phyloP scores from a whole-genome alignment of 37 sponge, comb jelly and placozoan species.

The Theonella swinhoei region DNA sequence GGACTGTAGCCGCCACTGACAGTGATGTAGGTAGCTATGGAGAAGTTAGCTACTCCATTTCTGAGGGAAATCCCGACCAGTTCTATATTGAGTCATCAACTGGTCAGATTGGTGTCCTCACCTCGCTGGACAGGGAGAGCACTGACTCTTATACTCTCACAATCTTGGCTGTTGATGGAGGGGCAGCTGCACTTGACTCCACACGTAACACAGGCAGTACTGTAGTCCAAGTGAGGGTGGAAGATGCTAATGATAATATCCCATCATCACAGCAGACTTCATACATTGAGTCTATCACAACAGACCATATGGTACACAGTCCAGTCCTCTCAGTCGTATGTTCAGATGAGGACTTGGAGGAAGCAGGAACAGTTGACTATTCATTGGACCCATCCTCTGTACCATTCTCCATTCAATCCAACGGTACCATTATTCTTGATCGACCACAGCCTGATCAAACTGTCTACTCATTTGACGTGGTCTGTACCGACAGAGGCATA shows the following conservation, averaged over 20 bases:
- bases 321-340: constrained; percentile 46
- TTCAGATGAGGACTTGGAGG: constrained; percentile 51
- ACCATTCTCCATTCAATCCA: constrained; percentile 31
- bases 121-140: constrained; percentile 63
- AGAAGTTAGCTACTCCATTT: constrained; percentile 58
- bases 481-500: constrained; percentile 68
- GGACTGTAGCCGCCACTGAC: constrained; percentile 63
- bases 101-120: constrained; percentile 67
- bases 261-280: constrained; percentile 29
- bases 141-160: constrained; percentile 42
- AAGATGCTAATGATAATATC: constrained; percentile 58
- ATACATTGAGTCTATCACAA: constrained; percentile 53
- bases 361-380: constrained; percentile 28
- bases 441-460: constrained; percentile 44
- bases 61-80: constrained; percentile 58
- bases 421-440: constrained; percentile 45
- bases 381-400: constrained; percentile 1
- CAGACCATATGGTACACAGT: constrained; percentile 31
- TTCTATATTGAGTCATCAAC: constrained; percentile 61
- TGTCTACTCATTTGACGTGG: constrained; percentile 48
- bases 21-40: constrained; percentile 75
- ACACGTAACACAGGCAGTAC: constrained; percentile 46
- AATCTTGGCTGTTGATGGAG: constrained; percentile 68
- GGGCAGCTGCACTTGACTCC: constrained; percentile 21
- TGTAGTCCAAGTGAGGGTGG: constrained; percentile 34